Conservation (phyloP, 2,888 invertebrate species). For the Oasisia sp. region DNA sequence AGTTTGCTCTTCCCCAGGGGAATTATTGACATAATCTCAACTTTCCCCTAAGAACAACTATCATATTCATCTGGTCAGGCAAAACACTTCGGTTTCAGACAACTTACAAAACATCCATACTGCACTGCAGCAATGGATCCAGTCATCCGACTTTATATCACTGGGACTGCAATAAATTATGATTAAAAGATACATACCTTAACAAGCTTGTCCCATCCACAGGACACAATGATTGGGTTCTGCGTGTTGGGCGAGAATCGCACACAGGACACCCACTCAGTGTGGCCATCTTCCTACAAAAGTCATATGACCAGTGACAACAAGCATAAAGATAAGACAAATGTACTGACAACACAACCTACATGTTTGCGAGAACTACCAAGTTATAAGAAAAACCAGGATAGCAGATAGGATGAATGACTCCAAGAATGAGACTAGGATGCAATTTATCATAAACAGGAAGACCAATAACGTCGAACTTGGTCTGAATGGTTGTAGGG, state of each 20-base stretch:
- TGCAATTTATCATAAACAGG: no score
- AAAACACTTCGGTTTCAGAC: background rate
- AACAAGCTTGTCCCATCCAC: constrained; percentile 97
- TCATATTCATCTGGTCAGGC: background rate
- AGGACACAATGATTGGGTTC: constrained; percentile 98
- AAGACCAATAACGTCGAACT: no score
- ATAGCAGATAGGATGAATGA: no score
- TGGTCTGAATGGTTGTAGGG: no score
- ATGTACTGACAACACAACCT: constrained; percentile 7
- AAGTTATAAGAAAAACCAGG: no score
- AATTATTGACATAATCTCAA: no score
- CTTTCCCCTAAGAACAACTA: background rate
- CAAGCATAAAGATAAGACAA: constrained; percentile 28
- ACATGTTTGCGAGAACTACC: background rate
- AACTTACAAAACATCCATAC: no score
- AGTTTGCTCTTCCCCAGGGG: no score
- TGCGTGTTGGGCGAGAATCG: constrained; percentile 98
- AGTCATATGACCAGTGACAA: background rate
- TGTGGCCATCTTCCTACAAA: constrained; percentile 79
- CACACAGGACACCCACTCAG: constrained; percentile 99
- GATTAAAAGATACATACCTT: constrained; percentile 74
- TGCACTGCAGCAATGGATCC: no score
- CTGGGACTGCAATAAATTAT: background rate
- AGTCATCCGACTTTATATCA: no score
- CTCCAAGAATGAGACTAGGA: no score